These are phyloP conservation scores for Bembecia ichneumoniformis DNA, from an alignment of 2,888 invertebrate species.

Conservation along the genomic window DNA sequence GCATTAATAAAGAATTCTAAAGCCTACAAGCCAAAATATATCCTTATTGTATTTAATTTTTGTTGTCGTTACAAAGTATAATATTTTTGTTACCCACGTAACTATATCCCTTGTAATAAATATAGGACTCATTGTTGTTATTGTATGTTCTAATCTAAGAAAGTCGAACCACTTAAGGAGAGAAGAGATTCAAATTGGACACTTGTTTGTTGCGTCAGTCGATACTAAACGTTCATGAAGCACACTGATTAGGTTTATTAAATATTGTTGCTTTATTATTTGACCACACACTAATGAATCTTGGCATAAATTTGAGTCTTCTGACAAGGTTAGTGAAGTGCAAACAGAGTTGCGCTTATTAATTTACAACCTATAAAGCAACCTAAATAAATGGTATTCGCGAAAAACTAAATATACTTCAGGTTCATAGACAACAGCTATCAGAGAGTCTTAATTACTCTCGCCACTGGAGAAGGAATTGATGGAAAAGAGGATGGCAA, in stretches of 20 bases:
- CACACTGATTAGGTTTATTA: constrained; percentile 58
- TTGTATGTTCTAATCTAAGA: constrained; percentile 49
- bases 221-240: constrained; percentile 47
- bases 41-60: too few species aligned
- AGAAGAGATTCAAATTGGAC: constrained; percentile 64
- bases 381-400: too few species aligned
- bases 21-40: too few species aligned
- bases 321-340: background rate
- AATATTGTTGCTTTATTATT: constrained; percentile 40
- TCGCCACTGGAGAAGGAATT: too few species aligned
- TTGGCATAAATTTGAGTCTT: constrained; percentile 8
- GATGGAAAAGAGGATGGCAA: too few species aligned
- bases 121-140: background rate
- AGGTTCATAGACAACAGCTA: too few species aligned
- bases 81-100: background rate
- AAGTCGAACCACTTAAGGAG: constrained; percentile 61
- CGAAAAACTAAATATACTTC: too few species aligned
- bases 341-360: background rate
- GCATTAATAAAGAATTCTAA: too few species aligned
- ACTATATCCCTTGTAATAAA: background rate
- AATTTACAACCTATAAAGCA: too few species aligned
- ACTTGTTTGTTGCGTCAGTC: constrained; percentile 62
- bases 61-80: too few species aligned
- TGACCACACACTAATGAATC: constrained; percentile 54
- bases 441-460: too few species aligned